These are phyloP conservation scores for Apis laboriosa DNA, from an alignment of 1,140 invertebrate species.

Conservation along the genomic window DNA sequence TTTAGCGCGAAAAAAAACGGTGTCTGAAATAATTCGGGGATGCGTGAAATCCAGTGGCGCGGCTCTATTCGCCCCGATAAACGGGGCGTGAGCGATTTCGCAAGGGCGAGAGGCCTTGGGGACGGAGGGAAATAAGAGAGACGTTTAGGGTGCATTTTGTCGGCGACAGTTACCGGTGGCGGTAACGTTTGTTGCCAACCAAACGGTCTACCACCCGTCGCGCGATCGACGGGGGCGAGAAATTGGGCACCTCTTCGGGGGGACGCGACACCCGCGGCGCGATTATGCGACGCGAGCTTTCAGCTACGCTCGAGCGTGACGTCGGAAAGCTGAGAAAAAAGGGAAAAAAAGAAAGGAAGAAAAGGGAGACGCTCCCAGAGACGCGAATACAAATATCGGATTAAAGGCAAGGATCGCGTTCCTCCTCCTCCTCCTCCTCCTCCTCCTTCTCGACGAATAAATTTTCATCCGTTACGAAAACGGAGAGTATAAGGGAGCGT, in stretches of 20 bases:
- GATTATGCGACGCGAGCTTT: conserved; percentile 68
- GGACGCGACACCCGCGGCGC: conserved; percentile 74
- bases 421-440: conserved; percentile 17
- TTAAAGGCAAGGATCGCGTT: conserved; percentile 13
- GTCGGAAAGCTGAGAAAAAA: conserved; percentile 6
- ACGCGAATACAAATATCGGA: conserved; percentile 31
- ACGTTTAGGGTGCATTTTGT: conserved; percentile 50
- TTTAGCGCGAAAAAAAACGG: conserved; percentile 19
- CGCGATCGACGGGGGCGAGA: conserved; percentile 74
- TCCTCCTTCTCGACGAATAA: conserved; percentile 61
- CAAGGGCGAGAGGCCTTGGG: conserved; percentile 23
- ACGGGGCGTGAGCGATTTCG: conserved; percentile 76
- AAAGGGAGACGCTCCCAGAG: background rate
- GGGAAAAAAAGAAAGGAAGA: background rate
- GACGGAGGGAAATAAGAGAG: conserved; percentile 16
- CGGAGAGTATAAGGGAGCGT: background rate
- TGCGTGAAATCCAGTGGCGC: conserved; percentile 75
- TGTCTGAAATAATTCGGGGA: conserved; percentile 76
- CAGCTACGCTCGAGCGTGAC: conserved; percentile 56
- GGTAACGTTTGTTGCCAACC: conserved; percentile 51
- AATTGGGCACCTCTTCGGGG: conserved; percentile 71
- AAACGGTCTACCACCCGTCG: conserved; percentile 68
- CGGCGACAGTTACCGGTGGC: conserved; percentile 24
- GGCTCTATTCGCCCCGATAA: conserved; percentile 75
- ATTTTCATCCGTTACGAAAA: conserved; percentile 55